phyloP scores from a whole-genome alignment of 2,888 invertebrate genomes.

The Ormyrus rosae region DNA sequence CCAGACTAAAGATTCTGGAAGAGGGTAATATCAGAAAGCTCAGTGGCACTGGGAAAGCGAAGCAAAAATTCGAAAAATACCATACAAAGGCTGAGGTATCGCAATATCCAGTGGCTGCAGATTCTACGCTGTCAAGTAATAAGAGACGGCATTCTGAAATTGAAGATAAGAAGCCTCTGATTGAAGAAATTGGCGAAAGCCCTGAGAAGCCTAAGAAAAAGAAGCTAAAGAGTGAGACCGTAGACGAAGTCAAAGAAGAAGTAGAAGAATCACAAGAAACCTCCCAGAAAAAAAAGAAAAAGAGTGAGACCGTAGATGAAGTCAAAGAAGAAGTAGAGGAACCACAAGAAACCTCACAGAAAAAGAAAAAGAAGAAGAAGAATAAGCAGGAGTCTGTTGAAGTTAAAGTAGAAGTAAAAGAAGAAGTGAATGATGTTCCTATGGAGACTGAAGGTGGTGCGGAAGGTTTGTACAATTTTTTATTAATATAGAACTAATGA shows the following conservation, averaged over 20 bases:
- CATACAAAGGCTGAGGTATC: conserved; percentile 87
- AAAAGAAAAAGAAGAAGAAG: conserved; percentile 69
- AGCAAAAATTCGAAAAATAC: conserved; percentile 95
- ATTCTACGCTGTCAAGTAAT: conserved; percentile 85
- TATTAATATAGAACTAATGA: conserved; percentile 13
- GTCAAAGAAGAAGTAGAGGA: conserved; percentile 70
- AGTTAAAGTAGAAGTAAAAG: conserved; percentile 56
- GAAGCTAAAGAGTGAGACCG: conserved; percentile 54
- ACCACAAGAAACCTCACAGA: conserved; percentile 55
- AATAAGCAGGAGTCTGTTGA: conserved; percentile 64
- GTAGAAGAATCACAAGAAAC: conserved; percentile 69
- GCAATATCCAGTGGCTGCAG: conserved; percentile 87
- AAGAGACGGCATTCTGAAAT: conserved; percentile 80
- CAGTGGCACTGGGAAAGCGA: conserved; percentile 92
- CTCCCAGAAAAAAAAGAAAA: conserved; percentile 68
- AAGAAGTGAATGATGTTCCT: conserved; percentile 52
- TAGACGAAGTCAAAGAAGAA: conserved; percentile 61
- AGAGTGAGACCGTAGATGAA: conserved; percentile 75
- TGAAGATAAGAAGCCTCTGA: conserved; percentile 70
- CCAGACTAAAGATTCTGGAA: conserved; percentile 86
- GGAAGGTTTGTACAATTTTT: conserved; percentile 54
- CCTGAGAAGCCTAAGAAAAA: conserved; percentile 60
- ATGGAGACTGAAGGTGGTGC: conserved; percentile 36
- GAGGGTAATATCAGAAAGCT: conserved; percentile 89
- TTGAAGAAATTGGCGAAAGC: conserved; percentile 71